Base-by-base conservation (phyloP, 2,797 vertebrate genomes). In the Borostomias antarcticus region DNA sequence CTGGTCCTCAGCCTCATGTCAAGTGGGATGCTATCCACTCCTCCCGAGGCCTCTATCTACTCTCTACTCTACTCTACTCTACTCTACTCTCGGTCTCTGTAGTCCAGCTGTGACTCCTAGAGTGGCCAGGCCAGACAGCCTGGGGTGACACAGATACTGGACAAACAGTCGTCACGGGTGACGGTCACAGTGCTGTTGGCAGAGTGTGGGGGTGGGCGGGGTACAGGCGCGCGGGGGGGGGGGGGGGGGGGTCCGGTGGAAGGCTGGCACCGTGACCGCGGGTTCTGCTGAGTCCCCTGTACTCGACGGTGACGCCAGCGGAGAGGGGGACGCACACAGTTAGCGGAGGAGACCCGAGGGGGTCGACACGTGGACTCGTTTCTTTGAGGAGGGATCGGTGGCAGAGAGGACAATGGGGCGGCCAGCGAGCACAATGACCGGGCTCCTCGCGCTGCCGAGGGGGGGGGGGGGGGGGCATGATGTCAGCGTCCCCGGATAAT, bases 401-500 rank as follows among this genome's bases (percentile, higher is more conserved):
- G 62, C 59, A 48, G 48, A 53, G 64, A 77, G n/a, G 70, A 85
- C 87, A 83, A 85, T 82, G 69, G 80, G 72, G 33, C 56, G 72
- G 63, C 69, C 17, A 4, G 62, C 45, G 61, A 81, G 63, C 75
- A 87, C 78, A 78, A 80, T 77, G 83, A 75, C 76, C 66, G 63
- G 51, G 70, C 77, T 82, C n/a, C n/a, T n/a, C n/a, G n/a, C n/a
- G n/a, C n/a, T n/a, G n/a, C n/a, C 76, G 77, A 57, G 58, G 68
- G 67, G 75, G 69, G 65, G 29, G 11, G 74, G 26, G 70, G 53
- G 5, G 23, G 30, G 26, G 67, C 62, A 33, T 91, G 89, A 91
- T 90, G 90, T 92, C 91, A 93, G 73, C 43, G 73, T 40, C 64
- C 5, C 2, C 35, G 75, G 70, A 92, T 89, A 93, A 93, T 89